Evolutionary conservation across 1,140 invertebrate species (phyloP).

Genomic region (Chionoecetes opilio): DNA sequence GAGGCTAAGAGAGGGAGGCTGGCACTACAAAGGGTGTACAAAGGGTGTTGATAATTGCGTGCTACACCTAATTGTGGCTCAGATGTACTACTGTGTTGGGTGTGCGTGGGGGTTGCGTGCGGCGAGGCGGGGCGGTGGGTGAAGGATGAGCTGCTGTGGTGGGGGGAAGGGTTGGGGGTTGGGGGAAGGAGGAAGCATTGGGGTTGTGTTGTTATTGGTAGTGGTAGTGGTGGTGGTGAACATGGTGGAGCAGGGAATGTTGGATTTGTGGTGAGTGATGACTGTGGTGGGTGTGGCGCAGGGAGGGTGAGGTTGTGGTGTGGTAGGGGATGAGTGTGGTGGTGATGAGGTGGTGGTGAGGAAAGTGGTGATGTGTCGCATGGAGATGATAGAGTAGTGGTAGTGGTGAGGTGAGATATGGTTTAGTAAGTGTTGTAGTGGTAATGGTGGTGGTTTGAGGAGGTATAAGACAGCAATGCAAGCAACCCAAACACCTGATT

Average conservation of each 20-base stretch:
- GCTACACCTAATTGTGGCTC: not conserved
- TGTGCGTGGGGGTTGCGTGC: not conserved
- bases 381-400: too few relatives aligned
- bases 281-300: too few relatives aligned
- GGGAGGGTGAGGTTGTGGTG: too few relatives aligned
- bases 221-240: not conserved
- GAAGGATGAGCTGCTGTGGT: not conserved
- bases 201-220: not conserved
- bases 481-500: not conserved
- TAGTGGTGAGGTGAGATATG: too few relatives aligned
- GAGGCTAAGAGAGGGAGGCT: too few relatives aligned
- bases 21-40: constrained; percentile 7
- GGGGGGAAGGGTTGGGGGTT: not conserved
- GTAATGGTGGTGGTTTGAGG: too few relatives aligned
- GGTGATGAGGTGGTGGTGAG: too few relatives aligned
- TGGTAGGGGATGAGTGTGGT: too few relatives aligned
- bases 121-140: not conserved
- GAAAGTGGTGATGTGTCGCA: too few relatives aligned
- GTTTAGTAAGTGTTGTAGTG: too few relatives aligned
- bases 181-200: not conserved
- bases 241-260: not conserved
- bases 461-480: too few relatives aligned
- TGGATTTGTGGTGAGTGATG: not conserved
- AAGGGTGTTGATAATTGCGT: not conserved
- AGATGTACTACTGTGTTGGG: not conserved